phyloP scores from a whole-genome alignment of 2,797 vertebrate species.

The Mallotus villosus region DNA sequence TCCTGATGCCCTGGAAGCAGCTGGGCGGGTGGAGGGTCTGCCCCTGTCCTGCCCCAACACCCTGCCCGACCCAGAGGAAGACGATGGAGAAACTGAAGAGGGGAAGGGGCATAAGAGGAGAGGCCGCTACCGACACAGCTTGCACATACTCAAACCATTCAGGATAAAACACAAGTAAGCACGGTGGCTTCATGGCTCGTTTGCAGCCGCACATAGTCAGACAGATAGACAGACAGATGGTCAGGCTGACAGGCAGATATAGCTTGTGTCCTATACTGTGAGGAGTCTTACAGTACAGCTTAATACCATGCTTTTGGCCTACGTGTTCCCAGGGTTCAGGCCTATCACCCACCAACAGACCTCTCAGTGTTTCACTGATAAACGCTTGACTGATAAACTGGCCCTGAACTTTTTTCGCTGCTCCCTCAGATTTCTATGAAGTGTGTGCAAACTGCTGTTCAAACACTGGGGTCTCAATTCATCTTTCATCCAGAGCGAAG shows the following conservation, averaged over 20 bases:
- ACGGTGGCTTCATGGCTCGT: background rate
- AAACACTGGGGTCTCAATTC: constrained; percentile 67
- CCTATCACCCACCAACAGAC: constrained; percentile 60
- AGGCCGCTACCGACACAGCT: constrained; percentile 75
- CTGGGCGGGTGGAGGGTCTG: constrained; percentile 71
- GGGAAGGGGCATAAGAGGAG: constrained; percentile 55
- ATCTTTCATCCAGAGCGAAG: constrained; percentile 53
- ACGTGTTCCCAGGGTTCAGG: constrained; percentile 43
- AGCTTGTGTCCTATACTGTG: background rate
- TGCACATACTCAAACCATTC: constrained; percentile 81
- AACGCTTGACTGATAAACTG: constrained; percentile 61
- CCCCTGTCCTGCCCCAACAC: constrained; percentile 64
- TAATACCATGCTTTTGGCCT: constrained; percentile 11
- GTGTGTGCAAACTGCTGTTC: constrained; percentile 71
- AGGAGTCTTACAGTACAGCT: constrained; percentile 25
- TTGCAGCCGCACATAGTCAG: background rate
- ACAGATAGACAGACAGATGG: background rate
- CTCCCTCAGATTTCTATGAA: constrained; percentile 69
- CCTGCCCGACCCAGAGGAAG: constrained; percentile 63
- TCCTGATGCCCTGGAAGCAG: constrained; percentile 72
- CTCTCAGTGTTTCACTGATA: constrained; percentile 44
- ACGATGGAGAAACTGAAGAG: constrained; percentile 48
- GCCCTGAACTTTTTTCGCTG: constrained; percentile 50
- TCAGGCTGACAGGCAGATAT: background rate
- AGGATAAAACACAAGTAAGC: constrained; percentile 81